Evolutionary conservation across 2,888 invertebrate species (phyloP).

Genomic region (Branchipolynoe longqiensis): DNA sequence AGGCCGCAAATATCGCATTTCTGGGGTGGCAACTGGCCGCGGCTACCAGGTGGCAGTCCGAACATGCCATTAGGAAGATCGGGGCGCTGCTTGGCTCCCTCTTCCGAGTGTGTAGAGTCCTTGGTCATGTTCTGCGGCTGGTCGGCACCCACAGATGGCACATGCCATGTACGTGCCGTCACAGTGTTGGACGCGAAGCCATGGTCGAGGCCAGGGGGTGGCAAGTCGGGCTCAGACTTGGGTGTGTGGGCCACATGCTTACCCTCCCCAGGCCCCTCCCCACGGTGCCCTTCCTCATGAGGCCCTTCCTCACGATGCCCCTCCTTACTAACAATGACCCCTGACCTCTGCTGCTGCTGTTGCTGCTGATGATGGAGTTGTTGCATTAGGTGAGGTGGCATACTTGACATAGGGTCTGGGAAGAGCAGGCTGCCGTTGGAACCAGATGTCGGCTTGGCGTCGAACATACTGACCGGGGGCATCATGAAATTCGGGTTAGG

Average conservation of each 20-base stretch:
- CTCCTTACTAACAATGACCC: conserved; percentile 36
- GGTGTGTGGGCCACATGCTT: conserved; percentile 33
- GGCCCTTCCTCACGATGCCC: background rate
- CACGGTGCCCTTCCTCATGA: background rate
- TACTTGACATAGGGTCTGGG: conserved; percentile 28
- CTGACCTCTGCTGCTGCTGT: conserved; percentile 37
- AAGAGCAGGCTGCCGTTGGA: conserved; percentile 54
- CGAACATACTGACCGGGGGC: conserved; percentile 21
- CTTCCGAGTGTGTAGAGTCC: background rate
- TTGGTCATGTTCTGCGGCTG: conserved; percentile 44
- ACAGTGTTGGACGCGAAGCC: conserved; percentile 17
- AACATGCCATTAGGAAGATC: background rate
- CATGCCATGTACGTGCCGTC: conserved; percentile 58
- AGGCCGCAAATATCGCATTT: conserved; percentile 81
- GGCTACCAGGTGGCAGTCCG: background rate
- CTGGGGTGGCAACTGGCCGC: conserved; percentile 60
- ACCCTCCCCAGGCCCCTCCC: background rate
- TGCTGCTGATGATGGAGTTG: conserved; percentile 24
- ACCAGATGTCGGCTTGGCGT: background rate
- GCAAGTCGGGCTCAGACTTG: conserved; percentile 9
- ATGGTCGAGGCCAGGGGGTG: background rate
- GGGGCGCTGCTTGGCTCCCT: background rate
- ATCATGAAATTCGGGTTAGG: background rate
- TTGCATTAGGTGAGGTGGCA: conserved; percentile 2
- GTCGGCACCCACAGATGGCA: conserved; percentile 45